Conservation (phyloP, 2,797 vertebrate genomes). For the Orientallactaga sibirica region DNA sequence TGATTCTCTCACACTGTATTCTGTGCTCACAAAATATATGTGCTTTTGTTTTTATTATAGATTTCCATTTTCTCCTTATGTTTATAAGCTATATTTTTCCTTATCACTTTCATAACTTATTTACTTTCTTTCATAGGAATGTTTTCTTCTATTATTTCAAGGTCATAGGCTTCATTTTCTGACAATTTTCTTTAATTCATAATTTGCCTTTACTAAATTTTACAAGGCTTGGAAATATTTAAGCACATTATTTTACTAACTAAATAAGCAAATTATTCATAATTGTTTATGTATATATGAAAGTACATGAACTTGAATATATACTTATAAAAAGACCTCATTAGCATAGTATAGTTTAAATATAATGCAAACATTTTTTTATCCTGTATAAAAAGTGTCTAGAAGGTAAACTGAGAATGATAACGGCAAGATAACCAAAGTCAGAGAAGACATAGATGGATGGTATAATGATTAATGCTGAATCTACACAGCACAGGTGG, state of each 20-base stretch:
- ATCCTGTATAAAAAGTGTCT: conserved; percentile 20
- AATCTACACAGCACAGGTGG: conserved; percentile 77
- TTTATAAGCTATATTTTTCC: background rate
- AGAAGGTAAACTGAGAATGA: conserved; percentile 57
- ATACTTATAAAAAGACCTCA: conserved; percentile 14
- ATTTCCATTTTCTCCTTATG: background rate
- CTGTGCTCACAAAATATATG: background rate
- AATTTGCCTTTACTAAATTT: background rate
- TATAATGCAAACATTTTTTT: conserved; percentile 43
- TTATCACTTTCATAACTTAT: background rate
- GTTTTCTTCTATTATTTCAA: background rate
- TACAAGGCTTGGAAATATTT: conserved; percentile 16
- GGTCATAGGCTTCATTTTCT: background rate
- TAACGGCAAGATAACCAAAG: conserved; percentile 65
- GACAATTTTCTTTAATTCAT: conserved; percentile 9
- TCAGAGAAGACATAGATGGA: conserved; percentile 47
- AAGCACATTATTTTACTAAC: background rate
- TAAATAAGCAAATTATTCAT: background rate
- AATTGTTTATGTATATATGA: background rate
- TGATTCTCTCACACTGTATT: background rate
- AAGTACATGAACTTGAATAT: background rate
- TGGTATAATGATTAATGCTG: conserved; percentile 81
- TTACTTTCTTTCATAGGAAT: background rate
- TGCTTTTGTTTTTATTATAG: background rate
- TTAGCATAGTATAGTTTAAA: background rate